These are phyloP conservation scores for Bolinopsis microptera DNA, from an alignment of 37 sponge, comb jelly and placozoan genomes.

Conservation along the genomic window DNA sequence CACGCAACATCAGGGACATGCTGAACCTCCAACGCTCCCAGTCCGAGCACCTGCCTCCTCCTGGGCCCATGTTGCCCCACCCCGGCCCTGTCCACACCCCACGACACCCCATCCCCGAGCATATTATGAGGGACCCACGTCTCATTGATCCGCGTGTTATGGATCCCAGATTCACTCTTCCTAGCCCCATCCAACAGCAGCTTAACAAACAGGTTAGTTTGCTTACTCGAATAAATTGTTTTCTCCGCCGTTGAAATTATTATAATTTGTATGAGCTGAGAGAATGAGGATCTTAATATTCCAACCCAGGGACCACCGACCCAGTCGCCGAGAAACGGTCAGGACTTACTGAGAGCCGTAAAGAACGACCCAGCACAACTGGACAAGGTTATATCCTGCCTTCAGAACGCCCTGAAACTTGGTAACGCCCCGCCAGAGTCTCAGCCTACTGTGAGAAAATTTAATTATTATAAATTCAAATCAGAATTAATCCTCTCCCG, in stretches of 20 bases:
- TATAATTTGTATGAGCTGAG: no score
- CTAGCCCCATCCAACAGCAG: neutral
- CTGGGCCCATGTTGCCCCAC: constrained; percentile 61
- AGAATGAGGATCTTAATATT: no score
- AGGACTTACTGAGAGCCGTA: constrained; percentile 30
- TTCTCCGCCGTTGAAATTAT: no score
- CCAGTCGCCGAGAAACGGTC: constrained; percentile 8
- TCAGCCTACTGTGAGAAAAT: constrained; percentile 6
- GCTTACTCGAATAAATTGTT: no score
- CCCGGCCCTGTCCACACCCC: constrained; percentile 47
- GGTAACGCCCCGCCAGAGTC: constrained; percentile 53
- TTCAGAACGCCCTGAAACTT: constrained; percentile 35
- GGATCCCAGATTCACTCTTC: constrained; percentile 49
- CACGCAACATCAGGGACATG: constrained; percentile 36
- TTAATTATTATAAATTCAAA: no score
- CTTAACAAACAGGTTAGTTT: constrained; percentile 26
- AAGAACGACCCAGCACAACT: constrained; percentile 64
- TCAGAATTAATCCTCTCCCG: no score
- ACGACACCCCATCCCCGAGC: constrained; percentile 29
- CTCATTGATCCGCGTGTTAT: constrained; percentile 18
- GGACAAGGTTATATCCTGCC: constrained; percentile 57
- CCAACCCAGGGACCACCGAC: neutral
- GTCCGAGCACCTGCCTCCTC: constrained; percentile 62
- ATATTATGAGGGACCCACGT: neutral
- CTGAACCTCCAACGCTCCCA: neutral